A percentile compares a stretch with the other conserved stretches of the same genome.
Conservation (phyloP, 2,888 invertebrate genomes). For the Hanleya hanleyi region DNA sequence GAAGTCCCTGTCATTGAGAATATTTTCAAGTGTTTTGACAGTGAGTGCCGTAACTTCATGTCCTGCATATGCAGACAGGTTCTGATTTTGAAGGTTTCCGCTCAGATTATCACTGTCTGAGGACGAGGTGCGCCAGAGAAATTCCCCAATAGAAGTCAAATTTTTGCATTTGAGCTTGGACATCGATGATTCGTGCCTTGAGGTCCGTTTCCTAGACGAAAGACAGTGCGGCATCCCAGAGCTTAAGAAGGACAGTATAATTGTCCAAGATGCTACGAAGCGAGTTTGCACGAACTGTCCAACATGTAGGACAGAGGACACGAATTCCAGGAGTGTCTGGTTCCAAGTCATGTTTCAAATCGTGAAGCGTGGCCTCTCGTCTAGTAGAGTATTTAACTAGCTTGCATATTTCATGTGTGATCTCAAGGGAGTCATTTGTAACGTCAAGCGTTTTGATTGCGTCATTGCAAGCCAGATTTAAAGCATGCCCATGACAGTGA, state of each 20-base stretch:
- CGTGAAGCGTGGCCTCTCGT: slow-evolving; percentile 27
- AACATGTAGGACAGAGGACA: slow-evolving; percentile 32
- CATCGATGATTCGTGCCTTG: background rate
- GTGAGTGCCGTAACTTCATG: slow-evolving; percentile 12
- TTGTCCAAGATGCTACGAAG: slow-evolving; percentile 17
- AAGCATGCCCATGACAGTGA: slow-evolving; percentile 38
- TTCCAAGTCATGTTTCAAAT: slow-evolving; percentile 29
- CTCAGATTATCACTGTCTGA: background rate
- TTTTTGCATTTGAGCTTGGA: background rate
- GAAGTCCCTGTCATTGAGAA: background rate
- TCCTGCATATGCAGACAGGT: slow-evolving; percentile 9
- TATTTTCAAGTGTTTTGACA: slow-evolving; percentile 1
- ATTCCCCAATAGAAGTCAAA: slow-evolving; percentile 18
- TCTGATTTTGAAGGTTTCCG: slow-evolving; percentile 11
- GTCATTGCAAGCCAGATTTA: slow-evolving; percentile 34
- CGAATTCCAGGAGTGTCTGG: slow-evolving; percentile 33
- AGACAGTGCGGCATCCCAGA: background rate
- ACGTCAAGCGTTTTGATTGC: slow-evolving; percentile 24
- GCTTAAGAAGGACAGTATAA: background rate
- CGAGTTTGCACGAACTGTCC: slow-evolving; percentile 32
- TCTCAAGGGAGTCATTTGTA: slow-evolving; percentile 32
- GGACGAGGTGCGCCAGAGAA: background rate
- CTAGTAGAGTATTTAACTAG: slow-evolving; percentile 37
- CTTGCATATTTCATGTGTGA: slow-evolving; percentile 34
- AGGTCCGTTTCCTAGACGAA: background rate